These are phyloP conservation scores for Limnephilus auricula DNA, from an alignment of 2,888 invertebrate species.

Conservation along the genomic window DNA sequence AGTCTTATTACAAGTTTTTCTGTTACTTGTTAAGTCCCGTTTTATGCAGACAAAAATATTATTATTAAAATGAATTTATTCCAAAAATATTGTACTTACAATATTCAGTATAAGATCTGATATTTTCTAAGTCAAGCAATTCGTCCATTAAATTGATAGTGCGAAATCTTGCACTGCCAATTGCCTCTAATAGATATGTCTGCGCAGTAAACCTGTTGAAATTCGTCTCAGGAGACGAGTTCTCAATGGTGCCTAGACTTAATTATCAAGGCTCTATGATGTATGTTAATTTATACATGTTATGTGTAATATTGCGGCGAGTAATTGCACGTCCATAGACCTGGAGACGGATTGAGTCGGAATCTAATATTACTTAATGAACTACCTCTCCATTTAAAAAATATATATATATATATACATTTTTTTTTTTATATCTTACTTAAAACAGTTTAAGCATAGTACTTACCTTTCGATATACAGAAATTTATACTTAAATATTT, in stretches of 20 bases:
- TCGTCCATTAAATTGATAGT: neutral
- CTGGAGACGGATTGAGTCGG: neutral
- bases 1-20: too few species aligned
- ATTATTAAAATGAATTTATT: too few species aligned
- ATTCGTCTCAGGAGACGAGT: slow-evolving; percentile 16
- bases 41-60: too few species aligned
- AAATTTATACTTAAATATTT: too few species aligned
- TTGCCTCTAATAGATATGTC: neutral
- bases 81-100: too few species aligned
- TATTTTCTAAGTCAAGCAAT: neutral
- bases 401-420: too few species aligned
- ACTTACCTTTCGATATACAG: too few species aligned
- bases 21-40: too few species aligned
- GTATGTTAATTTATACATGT: neutral
- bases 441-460: too few species aligned
- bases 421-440: too few species aligned
- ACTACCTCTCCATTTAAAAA: neutral
- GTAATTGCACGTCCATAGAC: neutral
- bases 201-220: slow-evolving; percentile 3
- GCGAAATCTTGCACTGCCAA: neutral
- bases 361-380: neutral
- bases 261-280: neutral
- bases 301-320: neutral
- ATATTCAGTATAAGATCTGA: neutral
- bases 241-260: slow-evolving; percentile 14